Evolutionary conservation across 2,113 vertebrate genomes (phyloP).

Genomic region (Saguinus imperator): DNA sequence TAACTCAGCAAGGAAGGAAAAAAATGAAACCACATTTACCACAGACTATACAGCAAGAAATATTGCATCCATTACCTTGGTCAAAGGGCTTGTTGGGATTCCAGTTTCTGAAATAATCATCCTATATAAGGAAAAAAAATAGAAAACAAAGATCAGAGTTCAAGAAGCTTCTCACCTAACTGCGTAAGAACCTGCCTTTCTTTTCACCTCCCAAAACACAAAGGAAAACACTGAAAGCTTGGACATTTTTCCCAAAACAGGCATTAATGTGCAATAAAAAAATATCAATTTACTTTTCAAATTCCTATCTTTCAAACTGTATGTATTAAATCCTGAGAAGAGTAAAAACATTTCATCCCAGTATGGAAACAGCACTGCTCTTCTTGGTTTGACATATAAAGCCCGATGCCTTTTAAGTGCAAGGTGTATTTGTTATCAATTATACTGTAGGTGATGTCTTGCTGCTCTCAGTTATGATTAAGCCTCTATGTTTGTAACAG

Average conservation of each 20-base stretch:
- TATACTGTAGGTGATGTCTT: background rate
- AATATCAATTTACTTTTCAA: constrained; percentile 40
- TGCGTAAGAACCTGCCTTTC: background rate
- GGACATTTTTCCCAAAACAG: background rate
- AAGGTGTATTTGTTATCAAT: constrained; percentile 32
- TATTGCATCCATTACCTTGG: constrained; percentile 84
- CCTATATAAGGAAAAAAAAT: constrained; percentile 76
- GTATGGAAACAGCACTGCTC: constrained; percentile 6
- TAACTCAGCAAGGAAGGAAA: background rate
- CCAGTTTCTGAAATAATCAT: constrained; percentile 92
- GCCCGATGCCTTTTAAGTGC: background rate
- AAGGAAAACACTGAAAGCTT: constrained; percentile 19
- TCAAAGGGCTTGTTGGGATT: constrained; percentile 90
- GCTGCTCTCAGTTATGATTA: constrained; percentile 28
- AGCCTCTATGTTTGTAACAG: constrained; percentile 59
- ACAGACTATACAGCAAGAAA: background rate
- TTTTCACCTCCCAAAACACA: constrained; percentile 21
- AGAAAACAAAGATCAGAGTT: constrained; percentile 66
- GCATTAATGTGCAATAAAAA: background rate
- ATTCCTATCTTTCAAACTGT: constrained; percentile 42
- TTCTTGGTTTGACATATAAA: constrained; percentile 23
- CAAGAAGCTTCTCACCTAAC: background rate
- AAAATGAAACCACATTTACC: background rate
- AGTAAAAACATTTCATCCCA: background rate
- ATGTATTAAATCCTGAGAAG: background rate